Percentiles rank a stretch among this genome's conserved stretches.
Conservation (phyloP, 2,888 invertebrate species). For the Dichetophora obliterata region DNA sequence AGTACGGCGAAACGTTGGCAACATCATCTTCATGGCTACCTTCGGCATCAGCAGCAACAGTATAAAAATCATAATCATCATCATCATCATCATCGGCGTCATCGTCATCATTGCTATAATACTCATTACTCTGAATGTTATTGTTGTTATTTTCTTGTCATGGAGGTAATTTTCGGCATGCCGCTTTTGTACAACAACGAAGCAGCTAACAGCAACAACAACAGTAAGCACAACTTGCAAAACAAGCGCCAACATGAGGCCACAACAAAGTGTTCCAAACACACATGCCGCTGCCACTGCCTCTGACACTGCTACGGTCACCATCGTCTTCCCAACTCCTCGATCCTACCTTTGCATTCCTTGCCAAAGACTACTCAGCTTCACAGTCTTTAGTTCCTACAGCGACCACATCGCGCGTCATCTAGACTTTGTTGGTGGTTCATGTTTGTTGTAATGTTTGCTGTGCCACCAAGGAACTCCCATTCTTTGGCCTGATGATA, state of each 20-base stretch:
- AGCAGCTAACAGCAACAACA: too few species aligned
- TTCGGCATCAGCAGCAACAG: neutral
- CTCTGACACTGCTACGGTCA: neutral
- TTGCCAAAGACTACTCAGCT: conserved; percentile 36
- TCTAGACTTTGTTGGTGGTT: conserved; percentile 46
- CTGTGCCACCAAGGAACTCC: conserved; percentile 50
- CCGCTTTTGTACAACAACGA: conserved; percentile 7
- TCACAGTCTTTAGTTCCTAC: conserved; percentile 34
- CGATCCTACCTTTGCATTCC: neutral
- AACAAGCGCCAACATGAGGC: conserved; percentile 28
- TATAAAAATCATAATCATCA: neutral
- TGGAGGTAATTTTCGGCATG: conserved; percentile 46
- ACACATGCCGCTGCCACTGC: too few species aligned
- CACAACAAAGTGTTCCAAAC: conserved; percentile 3
- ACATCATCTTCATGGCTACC: neutral
- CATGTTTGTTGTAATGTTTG: conserved; percentile 46
- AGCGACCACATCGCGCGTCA: conserved; percentile 32
- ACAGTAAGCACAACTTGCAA: neutral
- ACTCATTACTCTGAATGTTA: neutral
- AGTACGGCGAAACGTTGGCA: neutral
- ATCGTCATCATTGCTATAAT: neutral
- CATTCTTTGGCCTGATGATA: neutral
- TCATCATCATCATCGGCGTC: neutral
- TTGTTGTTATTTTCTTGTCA: conserved; percentile 47
- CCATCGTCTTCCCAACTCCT: conserved; percentile 1